Evolutionary conservation across 2,888 invertebrate genomes (phyloP), one percentile per base, ranked within the genome.

Genomic region (Epicampocera succincta): DNA sequence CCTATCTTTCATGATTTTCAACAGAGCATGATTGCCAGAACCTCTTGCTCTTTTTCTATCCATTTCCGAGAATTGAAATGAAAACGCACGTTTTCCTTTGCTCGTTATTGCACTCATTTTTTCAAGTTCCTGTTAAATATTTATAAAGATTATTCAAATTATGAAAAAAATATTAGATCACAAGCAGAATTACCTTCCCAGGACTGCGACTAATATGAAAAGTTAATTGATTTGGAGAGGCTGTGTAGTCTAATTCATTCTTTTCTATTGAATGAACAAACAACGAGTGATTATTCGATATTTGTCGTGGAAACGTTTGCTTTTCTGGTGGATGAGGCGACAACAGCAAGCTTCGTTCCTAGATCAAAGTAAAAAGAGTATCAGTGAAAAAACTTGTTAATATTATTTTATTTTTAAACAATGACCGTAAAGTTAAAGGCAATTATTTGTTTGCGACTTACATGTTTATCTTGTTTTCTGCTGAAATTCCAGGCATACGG

Each of bases 401-500:
- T 25, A 25, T 25, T 25, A 25, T 25, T 25, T 3, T 25, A 3
- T 3, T 5, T 25, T 25, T 25, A 25, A 2, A 25, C 5, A 25
- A 25, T 25, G 25, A 25, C 25, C n/a, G 5, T 33, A 33, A 9
- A 9, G 33, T n/a, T n/a, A n/a, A n/a, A n/a, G n/a, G n/a, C n/a
- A n/a, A n/a, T n/a, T n/a, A n/a, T n/a, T n/a, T n/a, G n/a, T n/a
- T n/a, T n/a, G n/a, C 3, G 8, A 78, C 85, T 83, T 85, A 88
- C 88, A 74, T 86, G 85, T 86, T 86, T 86, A 54, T 87, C 84
- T 54, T 78, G 78, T 75, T 87, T 87, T 83, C 90, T 90, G 68
- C 93, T 92, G 87, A 96, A 95, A 84, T 93, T 93, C 80, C 94
- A 91, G 0, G 96, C 96, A 88, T 96, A 96, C 79, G 93, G 93